Evolutionary conservation across 1,140 invertebrate genomes (phyloP), one percentile per base, ranked within the genome.

Genomic region (Anoplophora glabripennis): DNA sequence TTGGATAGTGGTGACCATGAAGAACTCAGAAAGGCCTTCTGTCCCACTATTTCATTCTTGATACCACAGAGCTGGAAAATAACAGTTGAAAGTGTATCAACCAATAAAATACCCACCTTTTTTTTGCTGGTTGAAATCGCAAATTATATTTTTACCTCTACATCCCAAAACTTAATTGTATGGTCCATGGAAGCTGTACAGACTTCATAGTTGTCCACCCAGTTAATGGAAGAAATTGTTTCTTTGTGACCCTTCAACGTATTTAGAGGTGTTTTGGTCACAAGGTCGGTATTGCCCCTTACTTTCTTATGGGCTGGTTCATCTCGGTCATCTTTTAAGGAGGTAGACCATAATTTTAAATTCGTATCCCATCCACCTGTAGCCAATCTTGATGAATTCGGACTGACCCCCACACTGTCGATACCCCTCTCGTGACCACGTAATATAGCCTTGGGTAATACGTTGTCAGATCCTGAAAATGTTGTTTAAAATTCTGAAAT

Each of bases 111-210:
- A 45, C n/a, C 15, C 11, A 15, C 42, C 11, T 8, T 37, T 37
- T 37, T 7, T 37, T 37, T 8, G 7, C 7, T 8, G n/a, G n/a
- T 37, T 37, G 7, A 37, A 37, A 8, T 37, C 7, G 7, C 36
- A 11, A 40, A 40, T 2, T 40, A 40, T 41, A 17, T 40, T 44
- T 41, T 49, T 67, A 74, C 72, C 57, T 76, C 72, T 14, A 63
- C 80, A 78, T 99, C 96, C 97, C 97, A 99, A 3, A 96, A 69
- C 75, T 91, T 89, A 8, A 99, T 78, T 0, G 94, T 93, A 70
- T 99, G 95, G 80, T 99, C 97, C 94, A 95, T 96, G 1, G 90
- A 90, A 63, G 85, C 83, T 0, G 93, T 94, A 10, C 92, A 82
- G 1, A 98, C 72, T 55, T 86, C 87, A 38, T 84, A 78, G 49